A percentile compares a stretch with the other conserved stretches of the same genome.
Conservation (phyloP, 1,140 invertebrate genomes). For the Drosophila sproati region DNA sequence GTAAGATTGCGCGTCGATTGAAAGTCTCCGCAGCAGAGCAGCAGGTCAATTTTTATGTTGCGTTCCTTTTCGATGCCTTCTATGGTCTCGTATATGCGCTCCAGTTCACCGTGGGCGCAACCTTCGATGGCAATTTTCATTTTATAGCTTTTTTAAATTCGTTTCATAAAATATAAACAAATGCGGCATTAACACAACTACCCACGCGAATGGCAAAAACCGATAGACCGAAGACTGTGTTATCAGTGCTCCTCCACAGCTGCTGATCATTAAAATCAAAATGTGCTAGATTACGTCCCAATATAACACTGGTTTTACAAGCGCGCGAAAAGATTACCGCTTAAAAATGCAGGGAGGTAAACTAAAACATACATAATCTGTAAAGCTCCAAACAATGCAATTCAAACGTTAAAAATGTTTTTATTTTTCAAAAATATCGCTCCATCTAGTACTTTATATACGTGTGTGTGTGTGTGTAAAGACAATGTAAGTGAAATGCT, state of each 20-base stretch:
- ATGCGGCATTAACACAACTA: conserved; percentile 36
- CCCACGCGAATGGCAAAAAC: conserved; percentile 8
- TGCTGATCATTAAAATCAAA: not conserved
- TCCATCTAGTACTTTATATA: conserved; percentile 70
- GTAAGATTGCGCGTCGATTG: conserved; percentile 92
- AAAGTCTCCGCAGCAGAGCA: conserved; percentile 99
- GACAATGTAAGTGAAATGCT: conserved; percentile 75
- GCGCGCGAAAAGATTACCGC: not conserved
- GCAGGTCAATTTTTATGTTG: conserved; percentile 92
- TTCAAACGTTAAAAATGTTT: conserved; percentile 78
- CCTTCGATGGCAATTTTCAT: conserved; percentile 99
- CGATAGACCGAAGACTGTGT: not conserved
- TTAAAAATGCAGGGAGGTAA: too few relatives aligned
- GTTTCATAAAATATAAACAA: conserved; percentile 11
- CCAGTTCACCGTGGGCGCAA: conserved; percentile 98
- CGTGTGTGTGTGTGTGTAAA: conserved; percentile 57
- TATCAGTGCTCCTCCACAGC: not conserved
- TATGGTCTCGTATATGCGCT: conserved; percentile 96
- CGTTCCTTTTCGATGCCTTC: conserved; percentile 89
- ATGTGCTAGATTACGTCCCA: not conserved
- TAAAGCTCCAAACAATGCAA: conserved; percentile 5
- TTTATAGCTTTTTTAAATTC: conserved; percentile 45
- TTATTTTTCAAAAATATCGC: conserved; percentile 81
- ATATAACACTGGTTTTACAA: conserved; percentile 9
- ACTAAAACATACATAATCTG: not conserved